Evolutionary conservation across 2,797 vertebrate genomes (phyloP), one percentile per base, ranked within the genome.

Genomic region (Falco naumanni): DNA sequence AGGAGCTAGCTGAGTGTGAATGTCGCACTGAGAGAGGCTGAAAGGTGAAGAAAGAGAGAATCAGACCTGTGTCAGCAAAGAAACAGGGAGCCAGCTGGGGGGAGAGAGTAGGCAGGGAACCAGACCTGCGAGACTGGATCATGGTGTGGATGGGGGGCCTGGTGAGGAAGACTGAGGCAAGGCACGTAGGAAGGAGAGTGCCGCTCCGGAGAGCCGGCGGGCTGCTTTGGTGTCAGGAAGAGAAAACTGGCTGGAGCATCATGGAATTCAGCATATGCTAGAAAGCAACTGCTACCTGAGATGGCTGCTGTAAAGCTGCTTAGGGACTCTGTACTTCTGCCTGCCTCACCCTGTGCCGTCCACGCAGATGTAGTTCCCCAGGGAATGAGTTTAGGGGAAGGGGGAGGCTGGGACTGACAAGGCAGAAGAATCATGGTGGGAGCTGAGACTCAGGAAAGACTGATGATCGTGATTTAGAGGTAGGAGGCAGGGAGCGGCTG

Each of bases 141-240:
- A 5, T 48, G 69, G 18, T 47, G 54, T 26, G 69, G 24, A 33
- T 43, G 34, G 33, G 54, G 31, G 41, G 34, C 16, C 34, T 50
- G 26, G 41, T 19, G 24, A 33, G 31, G 41, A 80, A 43, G 41
- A 24, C 15, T n/a, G 60, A 72, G 25, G 16, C 39, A 41, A 22
- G 41, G 21, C 11, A 26, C 0, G 2, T 8, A 21, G 51, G 76
- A 61, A 47, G 39, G n/a, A 1, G 7, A 26, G n/a, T 10, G 4
- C 28, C 4, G 53, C 60, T 45, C 63, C 47, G 41, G 54, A 50
- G 70, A 47, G 29, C 50, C 70, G 33, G 43, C 16, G 13, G 25
- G 13, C 34, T 63, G 56, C 29, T 26, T 47, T 5, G 3, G 10
- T 26, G 14, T 34, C 64, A 37, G 48, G 26, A 64, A 7, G n/a